phyloP scores from a whole-genome alignment of 2,797 vertebrate species.

The Poecilia picta region DNA sequence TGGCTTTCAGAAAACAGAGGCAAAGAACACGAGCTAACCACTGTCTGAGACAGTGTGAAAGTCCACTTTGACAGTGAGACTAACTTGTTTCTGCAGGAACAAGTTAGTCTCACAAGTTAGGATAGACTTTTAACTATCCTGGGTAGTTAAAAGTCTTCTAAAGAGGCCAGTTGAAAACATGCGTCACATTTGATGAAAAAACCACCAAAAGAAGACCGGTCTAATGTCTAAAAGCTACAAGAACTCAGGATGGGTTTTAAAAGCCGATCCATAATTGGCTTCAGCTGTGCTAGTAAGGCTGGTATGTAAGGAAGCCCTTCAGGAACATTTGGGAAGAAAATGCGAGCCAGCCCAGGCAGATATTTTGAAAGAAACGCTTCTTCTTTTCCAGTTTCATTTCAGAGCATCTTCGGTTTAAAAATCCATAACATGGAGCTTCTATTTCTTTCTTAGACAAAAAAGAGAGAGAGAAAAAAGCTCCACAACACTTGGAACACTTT shows the following conservation, averaged over 20 bases:
- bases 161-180: conserved; percentile 29
- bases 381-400: conserved; percentile 7
- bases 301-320: conserved; percentile 41
- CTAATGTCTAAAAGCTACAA: conserved; percentile 40
- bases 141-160: not conserved
- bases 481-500: conserved; percentile 11
- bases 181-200: conserved; percentile 29
- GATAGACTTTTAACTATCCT: no score
- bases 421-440: not conserved
- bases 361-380: conserved; percentile 11
- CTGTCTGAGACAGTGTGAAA: not conserved
- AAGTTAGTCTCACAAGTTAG: no score
- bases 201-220: conserved; percentile 28
- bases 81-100: not conserved
- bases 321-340: not conserved
- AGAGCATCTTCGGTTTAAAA: conserved; percentile 6
- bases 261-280: conserved; percentile 44
- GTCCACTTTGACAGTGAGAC: conserved; percentile 7
- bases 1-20: not conserved
- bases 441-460: not conserved
- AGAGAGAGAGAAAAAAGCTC: not conserved
- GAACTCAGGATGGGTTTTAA: conserved; percentile 34
- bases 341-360: conserved; percentile 24
- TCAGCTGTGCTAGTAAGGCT: conserved; percentile 59
- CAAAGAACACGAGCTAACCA: conserved; percentile 7